Conservation (phyloP, 2,797 vertebrate species). For the Leptatherina wallacei region DNA sequence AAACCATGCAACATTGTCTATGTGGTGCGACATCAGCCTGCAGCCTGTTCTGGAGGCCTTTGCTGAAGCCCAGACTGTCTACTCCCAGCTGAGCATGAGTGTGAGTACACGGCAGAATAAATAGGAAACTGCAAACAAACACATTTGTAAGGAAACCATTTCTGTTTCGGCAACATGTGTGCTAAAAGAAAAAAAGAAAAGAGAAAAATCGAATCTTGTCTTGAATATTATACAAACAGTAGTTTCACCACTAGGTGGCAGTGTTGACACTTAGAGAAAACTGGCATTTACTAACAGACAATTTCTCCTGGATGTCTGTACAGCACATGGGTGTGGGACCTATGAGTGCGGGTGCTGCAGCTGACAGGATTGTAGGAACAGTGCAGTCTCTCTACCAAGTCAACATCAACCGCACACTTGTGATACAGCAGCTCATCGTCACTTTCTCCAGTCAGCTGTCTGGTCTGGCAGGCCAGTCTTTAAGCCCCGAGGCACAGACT, state of each 20-base stretch:
- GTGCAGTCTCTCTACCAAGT: slow-evolving; percentile 69
- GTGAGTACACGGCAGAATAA: slow-evolving; percentile 66
- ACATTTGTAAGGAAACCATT: background rate
- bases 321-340: slow-evolving; percentile 63
- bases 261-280: slow-evolving; percentile 59
- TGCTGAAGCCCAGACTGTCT: background rate
- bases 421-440: slow-evolving; percentile 52
- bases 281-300: background rate
- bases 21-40: slow-evolving; percentile 76
- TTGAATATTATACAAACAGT: background rate
- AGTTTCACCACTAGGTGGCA: slow-evolving; percentile 75
- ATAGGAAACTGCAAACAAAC: background rate
- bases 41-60: slow-evolving; percentile 61
- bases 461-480: slow-evolving; percentile 32
- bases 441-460: slow-evolving; percentile 39
- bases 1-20: slow-evolving; percentile 43
- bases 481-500: slow-evolving; percentile 51
- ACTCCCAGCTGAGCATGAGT: slow-evolving; percentile 48
- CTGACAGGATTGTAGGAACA: slow-evolving; percentile 65
- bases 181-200: background rate
- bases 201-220: too few species aligned
- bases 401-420: slow-evolving; percentile 46
- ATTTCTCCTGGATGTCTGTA: slow-evolving; percentile 41
- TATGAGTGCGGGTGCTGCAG: slow-evolving; percentile 53
- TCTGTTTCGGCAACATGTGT: slow-evolving; percentile 8